phyloP scores from a whole-genome alignment of 1,140 invertebrate genomes.

The Aphis gossypii region DNA sequence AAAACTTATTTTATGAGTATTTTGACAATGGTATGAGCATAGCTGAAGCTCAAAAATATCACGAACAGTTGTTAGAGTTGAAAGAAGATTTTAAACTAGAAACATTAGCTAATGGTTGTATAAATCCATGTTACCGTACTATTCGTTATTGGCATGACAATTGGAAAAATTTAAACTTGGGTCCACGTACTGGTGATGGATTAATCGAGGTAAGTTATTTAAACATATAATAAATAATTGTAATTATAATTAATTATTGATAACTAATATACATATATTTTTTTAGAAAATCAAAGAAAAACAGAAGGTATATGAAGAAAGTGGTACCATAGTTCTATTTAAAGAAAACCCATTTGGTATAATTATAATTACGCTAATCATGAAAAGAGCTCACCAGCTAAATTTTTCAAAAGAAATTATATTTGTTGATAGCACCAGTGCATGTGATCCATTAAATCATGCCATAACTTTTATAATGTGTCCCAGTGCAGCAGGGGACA shows the following conservation, averaged over 20 bases:
- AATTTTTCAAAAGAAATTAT: conserved; percentile 7
- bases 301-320: conserved; percentile 4
- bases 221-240: not conserved
- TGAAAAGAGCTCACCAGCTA: conserved; percentile 11
- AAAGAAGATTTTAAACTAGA: not conserved
- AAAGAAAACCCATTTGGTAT: not conserved
- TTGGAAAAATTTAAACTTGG: not conserved
- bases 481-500: not conserved
- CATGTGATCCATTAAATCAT: too few relatives aligned
- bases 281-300: conserved; percentile 14
- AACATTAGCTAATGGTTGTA: not conserved
- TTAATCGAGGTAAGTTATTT: not conserved
- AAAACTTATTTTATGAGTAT: not conserved
- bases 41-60: conserved; percentile 12
- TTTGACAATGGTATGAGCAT: conserved; percentile 2
- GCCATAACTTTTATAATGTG: conserved; percentile 1
- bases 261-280: not conserved
- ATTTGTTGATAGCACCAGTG: not conserved
- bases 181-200: conserved; percentile 11
- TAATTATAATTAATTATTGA: not conserved
- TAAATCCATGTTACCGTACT: not conserved
- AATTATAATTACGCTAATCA: not conserved
- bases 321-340: not conserved
- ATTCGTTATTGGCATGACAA: not conserved
- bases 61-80: not conserved